Conservation (phyloP, 2,113 vertebrate genomes). For the Fregetta grallaria region DNA sequence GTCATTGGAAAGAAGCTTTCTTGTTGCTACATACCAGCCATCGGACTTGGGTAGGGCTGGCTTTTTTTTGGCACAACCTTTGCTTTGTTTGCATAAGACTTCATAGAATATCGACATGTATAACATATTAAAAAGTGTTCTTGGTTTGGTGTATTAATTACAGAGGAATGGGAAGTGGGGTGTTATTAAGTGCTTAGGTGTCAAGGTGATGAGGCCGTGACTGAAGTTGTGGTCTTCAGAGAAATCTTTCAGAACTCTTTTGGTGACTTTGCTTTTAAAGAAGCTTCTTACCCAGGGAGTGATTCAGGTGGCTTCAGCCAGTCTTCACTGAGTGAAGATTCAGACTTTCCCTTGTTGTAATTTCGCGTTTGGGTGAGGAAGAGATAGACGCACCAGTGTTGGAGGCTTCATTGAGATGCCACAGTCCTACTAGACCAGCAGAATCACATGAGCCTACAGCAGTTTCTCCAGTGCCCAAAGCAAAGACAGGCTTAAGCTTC, state of each 20-base stretch:
- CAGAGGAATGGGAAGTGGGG: not conserved
- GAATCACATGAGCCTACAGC: not conserved
- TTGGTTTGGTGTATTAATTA: not conserved
- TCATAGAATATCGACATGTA: not conserved
- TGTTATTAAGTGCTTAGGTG: not conserved
- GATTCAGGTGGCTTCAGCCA: not conserved
- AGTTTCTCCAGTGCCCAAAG: not conserved
- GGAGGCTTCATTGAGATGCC: not conserved
- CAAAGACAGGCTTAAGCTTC: not conserved
- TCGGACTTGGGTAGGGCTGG: not conserved
- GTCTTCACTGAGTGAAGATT: not conserved
- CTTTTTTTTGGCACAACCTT: not conserved
- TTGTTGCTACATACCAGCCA: not conserved
- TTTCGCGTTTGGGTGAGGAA: not conserved
- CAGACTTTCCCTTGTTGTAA: not conserved
- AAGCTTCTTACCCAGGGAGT: not conserved
- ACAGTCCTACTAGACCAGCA: not conserved
- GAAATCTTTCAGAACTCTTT: not conserved
- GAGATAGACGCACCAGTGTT: not conserved
- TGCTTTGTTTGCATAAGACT: not conserved
- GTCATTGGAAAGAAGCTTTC: not conserved
- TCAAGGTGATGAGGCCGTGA: not conserved
- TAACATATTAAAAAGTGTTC: not conserved
- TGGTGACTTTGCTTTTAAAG: not conserved
- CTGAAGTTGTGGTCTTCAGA: not conserved